Percentiles rank a stretch among this genome's conserved stretches.
phyloP scores from a whole-genome alignment of 2,797 vertebrate genomes.

The Gymnodraco acuticeps region DNA sequence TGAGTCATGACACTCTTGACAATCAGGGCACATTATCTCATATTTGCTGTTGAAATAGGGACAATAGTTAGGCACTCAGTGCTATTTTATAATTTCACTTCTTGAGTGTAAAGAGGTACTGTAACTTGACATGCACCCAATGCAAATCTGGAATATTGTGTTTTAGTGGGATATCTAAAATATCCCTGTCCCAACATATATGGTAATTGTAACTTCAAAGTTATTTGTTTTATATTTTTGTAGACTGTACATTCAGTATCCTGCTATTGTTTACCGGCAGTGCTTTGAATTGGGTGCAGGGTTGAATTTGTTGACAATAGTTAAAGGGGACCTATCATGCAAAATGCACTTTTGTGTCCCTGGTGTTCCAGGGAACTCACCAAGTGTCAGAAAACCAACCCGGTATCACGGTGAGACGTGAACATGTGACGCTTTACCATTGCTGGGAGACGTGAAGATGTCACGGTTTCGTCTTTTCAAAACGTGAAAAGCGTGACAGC shows the following conservation, averaged over 20 bases:
- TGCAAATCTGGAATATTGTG: neutral
- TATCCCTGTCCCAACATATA: neutral
- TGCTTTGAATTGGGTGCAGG: neutral
- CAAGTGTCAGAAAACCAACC: too few relatives aligned
- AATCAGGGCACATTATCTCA: slow-evolving; percentile 20
- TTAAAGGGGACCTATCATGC: too few relatives aligned
- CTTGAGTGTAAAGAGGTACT: neutral
- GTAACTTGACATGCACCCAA: neutral
- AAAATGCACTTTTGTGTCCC: too few relatives aligned
- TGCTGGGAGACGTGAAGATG: too few relatives aligned
- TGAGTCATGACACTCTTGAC: slow-evolving; percentile 37
- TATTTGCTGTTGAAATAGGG: slow-evolving; percentile 12
- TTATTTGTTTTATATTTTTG: neutral
- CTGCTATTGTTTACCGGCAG: neutral
- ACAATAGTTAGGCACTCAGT: slow-evolving; percentile 1
- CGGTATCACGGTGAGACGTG: too few relatives aligned
- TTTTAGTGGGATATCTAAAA: neutral
- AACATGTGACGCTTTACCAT: too few relatives aligned
- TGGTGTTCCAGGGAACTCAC: too few relatives aligned
- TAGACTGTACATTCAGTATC: neutral
- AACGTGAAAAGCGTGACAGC: too few relatives aligned
- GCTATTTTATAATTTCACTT: neutral
- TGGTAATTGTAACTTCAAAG: neutral
- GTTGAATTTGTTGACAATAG: neutral
- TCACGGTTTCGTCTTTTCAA: too few relatives aligned